A percentile compares a stretch with the other conserved stretches of the same genome.
Conservation (phyloP, 2,888 invertebrate species). For the Atethmia centrago region DNA sequence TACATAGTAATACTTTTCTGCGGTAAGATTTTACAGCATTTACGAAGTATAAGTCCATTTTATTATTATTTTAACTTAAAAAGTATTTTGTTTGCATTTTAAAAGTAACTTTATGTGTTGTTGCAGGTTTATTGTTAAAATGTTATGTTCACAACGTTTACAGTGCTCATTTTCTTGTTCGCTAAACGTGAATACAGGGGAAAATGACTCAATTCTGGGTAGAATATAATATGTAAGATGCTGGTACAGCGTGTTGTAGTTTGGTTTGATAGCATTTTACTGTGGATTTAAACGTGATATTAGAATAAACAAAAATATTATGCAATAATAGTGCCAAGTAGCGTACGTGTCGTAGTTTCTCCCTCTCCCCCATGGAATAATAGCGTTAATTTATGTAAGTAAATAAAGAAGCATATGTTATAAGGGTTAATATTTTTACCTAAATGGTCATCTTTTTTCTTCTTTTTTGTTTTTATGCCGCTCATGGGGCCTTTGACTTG, state of each 20-base stretch:
- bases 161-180: conserved; percentile 37
- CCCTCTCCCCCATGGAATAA: too few species aligned
- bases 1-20: not conserved
- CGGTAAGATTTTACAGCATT: not conserved
- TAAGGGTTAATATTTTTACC: not conserved
- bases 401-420: not conserved
- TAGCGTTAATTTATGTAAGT: too few species aligned
- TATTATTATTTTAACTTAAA: conserved; percentile 8
- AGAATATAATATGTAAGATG: conserved; percentile 12
- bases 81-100: conserved; percentile 38
- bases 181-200: conserved; percentile 4
- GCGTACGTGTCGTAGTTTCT: not conserved
- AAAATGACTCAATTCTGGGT: conserved; percentile 15
- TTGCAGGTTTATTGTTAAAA: conserved; percentile 38
- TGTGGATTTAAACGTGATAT: conserved; percentile 11
- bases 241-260: not conserved
- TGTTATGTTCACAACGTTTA: conserved; percentile 44
- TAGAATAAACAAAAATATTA: not conserved
- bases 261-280: conserved; percentile 10
- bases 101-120: conserved; percentile 26
- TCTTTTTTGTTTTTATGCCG: too few species aligned
- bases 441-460: too few species aligned
- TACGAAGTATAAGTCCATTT: conserved; percentile 22
- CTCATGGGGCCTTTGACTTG: too few species aligned
- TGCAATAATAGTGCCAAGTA: not conserved